Percentiles rank a stretch among this genome's conserved stretches.
phyloP scores from a whole-genome alignment of 2,113 vertebrate species.

The Brachirus orientalis region DNA sequence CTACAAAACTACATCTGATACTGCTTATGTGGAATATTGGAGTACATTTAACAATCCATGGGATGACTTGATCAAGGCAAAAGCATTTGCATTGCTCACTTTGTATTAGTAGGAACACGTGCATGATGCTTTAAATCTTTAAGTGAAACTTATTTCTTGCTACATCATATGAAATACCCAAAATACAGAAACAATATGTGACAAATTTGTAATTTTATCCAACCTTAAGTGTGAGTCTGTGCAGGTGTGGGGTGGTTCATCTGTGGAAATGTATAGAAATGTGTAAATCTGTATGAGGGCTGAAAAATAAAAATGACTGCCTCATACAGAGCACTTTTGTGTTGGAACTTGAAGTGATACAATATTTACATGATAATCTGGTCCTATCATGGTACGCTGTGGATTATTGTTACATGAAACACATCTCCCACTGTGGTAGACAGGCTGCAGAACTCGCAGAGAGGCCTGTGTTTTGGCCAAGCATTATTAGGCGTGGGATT shows the following conservation, averaged over 20 bases:
- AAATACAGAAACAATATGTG: no score
- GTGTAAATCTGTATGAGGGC: no score
- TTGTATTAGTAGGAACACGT: no score
- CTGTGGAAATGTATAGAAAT: no score
- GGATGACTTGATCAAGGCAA: neutral
- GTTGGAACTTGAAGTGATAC: neutral
- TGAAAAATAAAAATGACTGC: constrained; percentile 15
- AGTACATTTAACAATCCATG: neutral
- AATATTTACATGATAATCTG: constrained; percentile 13
- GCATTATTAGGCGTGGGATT: constrained; percentile 38
- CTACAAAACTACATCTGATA: neutral
- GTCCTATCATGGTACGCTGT: neutral
- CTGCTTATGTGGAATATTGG: neutral
- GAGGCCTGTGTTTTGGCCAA: constrained; percentile 42
- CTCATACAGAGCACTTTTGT: constrained; percentile 3
- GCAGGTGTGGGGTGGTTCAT: constrained; percentile 15
- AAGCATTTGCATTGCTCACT: neutral
- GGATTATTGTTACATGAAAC: neutral
- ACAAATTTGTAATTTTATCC: neutral
- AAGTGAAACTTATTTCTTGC: no score
- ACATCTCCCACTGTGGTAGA: constrained; percentile 17
- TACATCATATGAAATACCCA: no score
- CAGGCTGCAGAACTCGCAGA: constrained; percentile 26
- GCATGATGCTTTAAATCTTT: no score
- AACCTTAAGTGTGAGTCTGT: neutral